These are phyloP conservation scores for Ramphastos sulfuratus DNA, from an alignment of 2,113 vertebrate species.

Conservation along the genomic window DNA sequence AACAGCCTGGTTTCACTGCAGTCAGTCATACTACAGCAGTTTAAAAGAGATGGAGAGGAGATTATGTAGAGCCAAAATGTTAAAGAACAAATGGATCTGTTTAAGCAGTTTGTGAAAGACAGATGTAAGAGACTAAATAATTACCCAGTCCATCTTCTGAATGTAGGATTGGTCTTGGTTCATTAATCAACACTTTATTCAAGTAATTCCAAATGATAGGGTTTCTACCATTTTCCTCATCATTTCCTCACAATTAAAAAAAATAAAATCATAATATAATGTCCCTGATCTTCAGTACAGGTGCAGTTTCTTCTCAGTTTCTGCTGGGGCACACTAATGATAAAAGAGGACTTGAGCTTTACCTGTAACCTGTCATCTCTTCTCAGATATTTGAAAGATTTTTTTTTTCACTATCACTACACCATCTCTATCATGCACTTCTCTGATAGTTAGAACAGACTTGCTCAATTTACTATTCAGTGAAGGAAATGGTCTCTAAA, in stretches of 20 bases:
- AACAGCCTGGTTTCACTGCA: background rate
- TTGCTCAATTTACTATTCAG: background rate
- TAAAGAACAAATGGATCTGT: background rate
- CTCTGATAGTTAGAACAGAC: background rate
- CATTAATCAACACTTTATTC: background rate
- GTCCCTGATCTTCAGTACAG: background rate
- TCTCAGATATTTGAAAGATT: background rate
- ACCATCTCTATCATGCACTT: background rate
- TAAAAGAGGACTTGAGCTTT: background rate
- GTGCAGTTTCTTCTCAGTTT: background rate
- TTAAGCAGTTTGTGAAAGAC: background rate
- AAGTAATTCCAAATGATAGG: background rate
- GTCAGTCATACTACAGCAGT: background rate
- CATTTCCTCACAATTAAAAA: background rate
- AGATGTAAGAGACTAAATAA: background rate
- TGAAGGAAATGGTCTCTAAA: background rate
- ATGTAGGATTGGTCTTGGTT: background rate
- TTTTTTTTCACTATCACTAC: background rate
- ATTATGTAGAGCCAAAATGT: background rate
- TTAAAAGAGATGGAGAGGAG: background rate
- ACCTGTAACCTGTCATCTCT: background rate
- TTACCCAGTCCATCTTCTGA: background rate
- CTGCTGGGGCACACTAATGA: background rate
- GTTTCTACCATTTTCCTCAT: constrained; percentile 2
- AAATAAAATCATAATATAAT: background rate